These are phyloP conservation scores for Varecia variegata DNA, from an alignment of 2,797 vertebrate species.

Conservation along the genomic window DNA sequence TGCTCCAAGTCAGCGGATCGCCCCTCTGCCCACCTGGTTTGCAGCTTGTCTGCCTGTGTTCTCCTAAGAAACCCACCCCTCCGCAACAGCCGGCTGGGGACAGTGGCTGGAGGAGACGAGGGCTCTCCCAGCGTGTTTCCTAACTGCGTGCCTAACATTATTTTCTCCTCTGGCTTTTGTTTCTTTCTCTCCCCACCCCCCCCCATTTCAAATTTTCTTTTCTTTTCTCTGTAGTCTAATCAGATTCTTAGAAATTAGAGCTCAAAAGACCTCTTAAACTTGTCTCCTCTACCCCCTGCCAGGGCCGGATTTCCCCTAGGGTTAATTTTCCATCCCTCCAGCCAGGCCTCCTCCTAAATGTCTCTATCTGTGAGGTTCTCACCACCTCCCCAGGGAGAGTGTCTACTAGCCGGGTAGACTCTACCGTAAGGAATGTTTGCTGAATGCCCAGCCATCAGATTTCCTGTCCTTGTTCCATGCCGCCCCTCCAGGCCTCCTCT, in stretches of 20 bases:
- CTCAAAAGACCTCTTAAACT: conserved; percentile 49
- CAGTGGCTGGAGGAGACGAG: not conserved
- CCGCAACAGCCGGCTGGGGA: fast-evolving
- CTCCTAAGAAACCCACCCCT: not conserved
- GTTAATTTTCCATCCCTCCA: conserved; percentile 69
- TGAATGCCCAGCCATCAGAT: conserved; percentile 63
- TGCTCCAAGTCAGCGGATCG: not conserved
- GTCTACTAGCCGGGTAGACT: conserved; percentile 49
- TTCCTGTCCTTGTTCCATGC: conserved; percentile 65
- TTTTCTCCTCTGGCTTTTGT: conserved; percentile 52
- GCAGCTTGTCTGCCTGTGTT: not conserved
- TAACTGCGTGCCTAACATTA: conserved; percentile 52
- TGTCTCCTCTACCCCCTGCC: conserved; percentile 51
- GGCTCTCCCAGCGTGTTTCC: conserved; percentile 44
- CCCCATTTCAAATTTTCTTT: conserved; percentile 28
- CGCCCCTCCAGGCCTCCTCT: conserved; percentile 54
- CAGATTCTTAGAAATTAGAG: conserved; percentile 67
- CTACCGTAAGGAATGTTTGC: conserved; percentile 74
- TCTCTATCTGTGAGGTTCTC: conserved; percentile 70
- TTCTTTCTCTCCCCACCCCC: no score
- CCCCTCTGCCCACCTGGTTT: not conserved
- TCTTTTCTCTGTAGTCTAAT: conserved; percentile 68
- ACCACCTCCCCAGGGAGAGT: conserved; percentile 66
- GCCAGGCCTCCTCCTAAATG: conserved; percentile 72
- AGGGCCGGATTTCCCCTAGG: conserved; percentile 65